Percentiles rank a stretch among this genome's conserved stretches.
Evolutionary conservation across 2,888 invertebrate species (phyloP).

Genomic region (Plutella xylostella): DNA sequence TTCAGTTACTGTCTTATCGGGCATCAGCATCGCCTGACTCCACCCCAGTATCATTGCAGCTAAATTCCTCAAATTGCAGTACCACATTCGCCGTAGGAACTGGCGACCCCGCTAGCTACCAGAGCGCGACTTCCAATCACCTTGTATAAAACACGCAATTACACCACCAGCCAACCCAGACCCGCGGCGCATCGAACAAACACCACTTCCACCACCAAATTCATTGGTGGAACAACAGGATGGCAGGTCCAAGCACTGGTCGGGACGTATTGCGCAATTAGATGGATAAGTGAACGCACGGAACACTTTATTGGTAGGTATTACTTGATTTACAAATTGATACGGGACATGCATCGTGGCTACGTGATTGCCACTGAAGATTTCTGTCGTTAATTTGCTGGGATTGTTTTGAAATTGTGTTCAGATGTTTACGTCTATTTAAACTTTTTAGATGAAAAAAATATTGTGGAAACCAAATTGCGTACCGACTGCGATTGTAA

Average conservation of each 20-base stretch:
- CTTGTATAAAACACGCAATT: conserved; percentile 21
- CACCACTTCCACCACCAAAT: background rate
- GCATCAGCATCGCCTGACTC: too few relatives aligned
- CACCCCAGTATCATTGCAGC: too few relatives aligned
- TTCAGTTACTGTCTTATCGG: too few relatives aligned
- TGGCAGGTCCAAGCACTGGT: background rate
- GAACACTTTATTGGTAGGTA: background rate
- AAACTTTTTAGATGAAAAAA: too few relatives aligned
- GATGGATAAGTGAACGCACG: conserved; percentile 5
- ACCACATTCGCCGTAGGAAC: conserved; percentile 31
- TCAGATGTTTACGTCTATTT: too few relatives aligned
- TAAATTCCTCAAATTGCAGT: too few relatives aligned
- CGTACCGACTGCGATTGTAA: too few relatives aligned
- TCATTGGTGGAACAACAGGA: background rate
- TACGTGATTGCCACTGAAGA: conserved; percentile 5
- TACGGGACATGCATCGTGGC: conserved; percentile 22
- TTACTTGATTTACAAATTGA: conserved; percentile 24
- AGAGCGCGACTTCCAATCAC: conserved; percentile 35
- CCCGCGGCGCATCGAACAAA: background rate
- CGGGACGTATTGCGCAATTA: conserved; percentile 2
- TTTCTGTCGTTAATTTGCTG: background rate
- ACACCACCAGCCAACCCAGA: conserved; percentile 13
- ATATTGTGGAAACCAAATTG: too few relatives aligned
- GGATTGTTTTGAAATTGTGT: conserved; percentile 13
- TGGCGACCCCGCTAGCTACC: conserved; percentile 35